Evolutionary conservation across 2,888 invertebrate species (phyloP), one percentile per base, ranked within the genome.

Genomic region (Xylocampa areola): DNA sequence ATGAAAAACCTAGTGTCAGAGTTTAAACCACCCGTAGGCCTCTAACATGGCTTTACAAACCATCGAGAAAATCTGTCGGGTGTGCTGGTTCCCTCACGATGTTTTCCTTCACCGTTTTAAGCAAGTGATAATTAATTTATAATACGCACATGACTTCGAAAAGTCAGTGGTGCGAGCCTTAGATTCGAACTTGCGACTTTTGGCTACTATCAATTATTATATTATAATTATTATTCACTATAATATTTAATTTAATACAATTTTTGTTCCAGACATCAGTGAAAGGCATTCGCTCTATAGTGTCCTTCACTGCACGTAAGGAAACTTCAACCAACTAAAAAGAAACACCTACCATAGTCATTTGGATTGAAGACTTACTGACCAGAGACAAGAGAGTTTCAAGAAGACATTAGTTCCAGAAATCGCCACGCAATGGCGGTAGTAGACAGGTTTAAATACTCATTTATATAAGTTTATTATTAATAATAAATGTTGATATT

Each of bases 251-350:
- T 2, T 7, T 13, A 6, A 13, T 30, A 58, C 49, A 4, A 77
- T 77, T 83, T 80, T 75, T 80, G 77, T 95, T 96, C 70, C 95
- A 97, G 97, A 97, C 97, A 43, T 97, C 97, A 39, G 97, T 97
- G 51, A 97, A 97, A 91, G 97, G 97, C 2, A 97, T 97, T 72
- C 95, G 97, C 55, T 97, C 97, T 40, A 97, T 97, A 79, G 97
- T 97, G 19, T 97, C 97, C 27, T 97, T 97, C 90, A 95, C 96
- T 10, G 96, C 95, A 19, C 92, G 96, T 49, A 96, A 96, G 84
- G 96, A 96, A 70, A 94, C 95, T 7, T 62, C 69, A 0, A 2
- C 70, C 0, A 75, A 75, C 25, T 75, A 63, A 61, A 8, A 33
- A 21, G 5, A 10, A 35, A 35, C 19, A 33, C 4, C 14, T 16